Evolutionary conservation across 2,113 vertebrate species (phyloP), one percentile per base, ranked within the genome.

Genomic region (Aegotheles bennettii): DNA sequence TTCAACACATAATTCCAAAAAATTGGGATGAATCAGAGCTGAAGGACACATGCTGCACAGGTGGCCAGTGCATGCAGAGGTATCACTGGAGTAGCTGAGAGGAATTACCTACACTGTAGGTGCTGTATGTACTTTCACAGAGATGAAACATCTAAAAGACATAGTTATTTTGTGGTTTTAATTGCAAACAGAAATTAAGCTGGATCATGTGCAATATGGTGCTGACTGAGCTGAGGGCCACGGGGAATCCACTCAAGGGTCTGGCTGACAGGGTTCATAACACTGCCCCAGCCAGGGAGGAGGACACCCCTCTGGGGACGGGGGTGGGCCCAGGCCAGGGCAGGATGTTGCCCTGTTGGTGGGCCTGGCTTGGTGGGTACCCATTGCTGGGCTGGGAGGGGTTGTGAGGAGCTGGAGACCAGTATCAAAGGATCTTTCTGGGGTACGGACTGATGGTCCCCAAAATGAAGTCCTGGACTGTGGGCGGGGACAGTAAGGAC

Each of bases 211-310:
- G 26, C 15, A 40, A 13, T 5, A 14, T 6, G 3, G 9, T 10
- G 15, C n/a, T n/a, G n/a, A n/a, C n/a, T n/a, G 10, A 2, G 0
- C 13, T 6, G 6, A 5, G 11, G 36, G 18, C 16, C 28, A 20
- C 16, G 2, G 5, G 5, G 5, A 24, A 17, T 4, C 0, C 9
- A 16, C 25, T 7, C 10, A 28, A 57, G 20, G 6, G 13, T 9
- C 31, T 24, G n/a, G 13, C 3, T 71, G 10, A 12, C 26, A 16
- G 0, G 1, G 3, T 4, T 8, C 5, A 0, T 20, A 13, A 0
- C 43, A 21, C 12, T 3, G 3, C 3, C 5, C 19, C 20, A 36
- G 20, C 5, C 35, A 56, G 23, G 16, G 16, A 43, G 6, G 16
- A 21, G 5, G 3, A 1, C 9, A 45, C 6, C 29, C 25, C 13